These are phyloP conservation scores for Gadopsis bispinosus DNA, from an alignment of 2,797 vertebrate species.

Conservation along the genomic window DNA sequence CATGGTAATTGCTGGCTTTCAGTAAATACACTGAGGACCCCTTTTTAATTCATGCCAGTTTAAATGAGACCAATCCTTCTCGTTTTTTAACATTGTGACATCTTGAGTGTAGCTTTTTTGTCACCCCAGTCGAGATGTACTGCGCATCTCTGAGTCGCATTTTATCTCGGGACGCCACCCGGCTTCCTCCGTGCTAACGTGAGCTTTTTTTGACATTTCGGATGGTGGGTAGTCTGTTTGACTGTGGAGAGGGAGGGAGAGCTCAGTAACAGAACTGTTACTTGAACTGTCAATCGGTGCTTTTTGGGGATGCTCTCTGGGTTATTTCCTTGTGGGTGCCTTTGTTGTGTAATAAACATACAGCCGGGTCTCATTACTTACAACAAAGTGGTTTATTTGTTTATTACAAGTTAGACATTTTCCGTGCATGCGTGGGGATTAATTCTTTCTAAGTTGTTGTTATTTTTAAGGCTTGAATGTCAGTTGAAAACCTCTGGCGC, in stretches of 20 bases:
- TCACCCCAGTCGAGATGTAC: constrained; percentile 24
- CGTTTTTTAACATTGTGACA: constrained; percentile 6
- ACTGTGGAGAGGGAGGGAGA: constrained; percentile 13
- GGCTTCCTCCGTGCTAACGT: not conserved
- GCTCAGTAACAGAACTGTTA: constrained; percentile 8
- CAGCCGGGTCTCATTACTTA: not conserved
- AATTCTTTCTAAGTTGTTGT: constrained; percentile 21
- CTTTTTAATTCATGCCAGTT: constrained; percentile 30
- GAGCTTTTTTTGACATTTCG: constrained; percentile 15
- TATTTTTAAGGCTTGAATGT: constrained; percentile 57
- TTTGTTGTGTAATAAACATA: not conserved
- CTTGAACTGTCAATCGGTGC: constrained; percentile 52
- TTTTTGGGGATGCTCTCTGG: constrained; percentile 17
- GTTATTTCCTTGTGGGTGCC: not conserved
- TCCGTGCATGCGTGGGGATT: constrained; percentile 7
- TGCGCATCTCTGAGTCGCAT: constrained; percentile 9
- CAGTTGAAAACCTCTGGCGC: constrained; percentile 43
- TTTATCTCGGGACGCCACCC: not conserved
- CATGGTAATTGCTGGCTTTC: constrained; percentile 20
- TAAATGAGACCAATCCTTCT: constrained; percentile 17
- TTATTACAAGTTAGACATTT: not conserved
- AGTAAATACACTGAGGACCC: constrained; percentile 17
- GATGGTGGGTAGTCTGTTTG: constrained; percentile 14
- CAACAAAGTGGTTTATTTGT: not conserved
- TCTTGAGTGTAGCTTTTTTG: constrained; percentile 4